Evolutionary conservation across 2,113 vertebrate genomes (phyloP), one percentile per base, ranked within the genome.

Genomic region (Callipepla californica): DNA sequence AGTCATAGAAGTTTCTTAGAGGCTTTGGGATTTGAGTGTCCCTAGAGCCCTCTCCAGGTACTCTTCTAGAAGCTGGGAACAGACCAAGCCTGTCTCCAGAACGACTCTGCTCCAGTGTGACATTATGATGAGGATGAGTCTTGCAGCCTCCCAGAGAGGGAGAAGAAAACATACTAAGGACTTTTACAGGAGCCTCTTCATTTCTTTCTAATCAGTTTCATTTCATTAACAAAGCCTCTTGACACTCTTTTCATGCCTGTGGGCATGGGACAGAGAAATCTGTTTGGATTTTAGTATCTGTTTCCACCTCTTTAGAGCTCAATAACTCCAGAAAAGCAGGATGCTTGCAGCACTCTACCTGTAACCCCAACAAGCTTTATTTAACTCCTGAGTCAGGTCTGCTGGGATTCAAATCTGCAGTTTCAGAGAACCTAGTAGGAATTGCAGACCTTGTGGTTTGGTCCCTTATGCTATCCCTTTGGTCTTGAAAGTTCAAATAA

Each of bases 401-500:
- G 36, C 11, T 72, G 82, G 40, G 32, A 82, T 86, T 85, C 50
- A 69, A 28, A 75, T 13, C 55, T 74, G 23, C 36, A 77, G 20
- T 72, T 95, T 77, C 21, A 74, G 32, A 89, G 53, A 87, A 65
- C 23, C 55, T 47, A 32, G 19, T 73, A 45, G 80, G 80, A 91
- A 94, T 67, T 72, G 53, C 12, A 57, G 48, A 84, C 80, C 36
- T 57, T 79, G 61, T 65, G 67, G 58, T 86, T 72, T 58, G 73
- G 75, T 61, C 40, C 28, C 42, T 78, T 63, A 89, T 36, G 57
- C 32, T 34, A 57, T 32, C 80, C 57, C 63, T 74, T 88, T 61
- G 50, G 36, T 68, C 89, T 80, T 65, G 59, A 66, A 73, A 90
- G 63, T 81, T 92, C 89, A 81, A 85, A 65, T 36, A 51, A 77